These are phyloP conservation scores for Hydrophis major DNA, from an alignment of 2,797 vertebrate genomes.

Conservation along the genomic window DNA sequence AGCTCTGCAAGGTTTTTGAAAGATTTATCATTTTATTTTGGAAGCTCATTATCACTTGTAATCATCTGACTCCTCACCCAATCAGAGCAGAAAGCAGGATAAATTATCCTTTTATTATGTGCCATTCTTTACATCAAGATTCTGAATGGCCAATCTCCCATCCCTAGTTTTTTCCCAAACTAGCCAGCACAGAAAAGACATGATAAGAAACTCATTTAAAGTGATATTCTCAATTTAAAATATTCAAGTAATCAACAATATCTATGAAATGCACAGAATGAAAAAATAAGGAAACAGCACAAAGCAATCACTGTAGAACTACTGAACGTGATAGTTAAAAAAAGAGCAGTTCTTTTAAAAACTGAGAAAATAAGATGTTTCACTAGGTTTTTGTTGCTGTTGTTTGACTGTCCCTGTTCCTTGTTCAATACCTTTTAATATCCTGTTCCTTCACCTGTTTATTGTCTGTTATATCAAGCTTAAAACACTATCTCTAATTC, in stretches of 20 bases:
- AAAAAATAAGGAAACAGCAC: background rate
- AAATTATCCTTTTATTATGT: background rate
- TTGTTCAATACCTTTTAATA: no score
- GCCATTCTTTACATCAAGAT: background rate
- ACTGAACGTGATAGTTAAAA: background rate
- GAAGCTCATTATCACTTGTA: background rate
- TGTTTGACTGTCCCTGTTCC: background rate
- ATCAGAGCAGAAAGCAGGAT: background rate
- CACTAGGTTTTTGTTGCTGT: background rate
- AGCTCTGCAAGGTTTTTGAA: background rate
- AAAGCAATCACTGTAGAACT: background rate
- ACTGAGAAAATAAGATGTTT: background rate
- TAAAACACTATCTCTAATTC: background rate
- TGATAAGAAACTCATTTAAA: background rate
- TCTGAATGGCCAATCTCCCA: background rate
- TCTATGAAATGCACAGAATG: background rate
- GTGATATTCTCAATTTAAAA: background rate
- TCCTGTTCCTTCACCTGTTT: background rate
- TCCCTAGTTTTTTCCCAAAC: background rate
- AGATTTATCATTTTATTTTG: background rate
- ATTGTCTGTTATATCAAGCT: background rate
- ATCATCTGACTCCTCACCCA: background rate
- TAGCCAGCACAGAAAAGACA: background rate
- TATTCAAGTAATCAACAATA: background rate
- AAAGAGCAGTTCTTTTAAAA: background rate